Base-by-base conservation (phyloP, 2,797 vertebrate genomes). In the Macropodus opercularis region DNA sequence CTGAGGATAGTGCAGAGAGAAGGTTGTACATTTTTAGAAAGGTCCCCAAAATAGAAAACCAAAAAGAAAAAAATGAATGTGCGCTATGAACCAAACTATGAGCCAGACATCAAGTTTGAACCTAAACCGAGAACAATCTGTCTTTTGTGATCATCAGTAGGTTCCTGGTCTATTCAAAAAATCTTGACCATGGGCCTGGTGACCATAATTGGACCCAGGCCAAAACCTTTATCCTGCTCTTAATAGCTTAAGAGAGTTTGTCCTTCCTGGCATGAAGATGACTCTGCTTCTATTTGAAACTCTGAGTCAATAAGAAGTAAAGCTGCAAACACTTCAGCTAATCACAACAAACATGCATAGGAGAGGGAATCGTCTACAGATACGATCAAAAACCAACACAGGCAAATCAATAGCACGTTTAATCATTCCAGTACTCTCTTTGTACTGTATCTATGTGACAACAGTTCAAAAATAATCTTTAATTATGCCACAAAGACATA, bases 401-500 rank as follows among this genome's bases (percentile, higher is more conserved):
- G 57, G 38, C 34, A 47, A 24, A 34, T 22, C 21, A 24, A 61
- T n/a, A 17, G n/a, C n/a, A n/a, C n/a, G n/a, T n/a, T n/a, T n/a
- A n/a, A n/a, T n/a, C n/a, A n/a, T n/a, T n/a, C n/a, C n/a, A n/a
- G n/a, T n/a, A n/a, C n/a, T n/a, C n/a, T n/a, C n/a, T n/a, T n/a
- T n/a, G n/a, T 47, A 61, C 26, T 27, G 26, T 27, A 31, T 51
- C 47, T 44, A 44, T 46, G 23, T 60, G 43, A 13, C 35, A 78
- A 59, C 47, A 65, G 39, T 56, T 64, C 9, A 52, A 21, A 56
- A 63, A 68, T 44, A 51, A 65, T 68, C 18, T 32, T 24, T 67
- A 62, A 79, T 77, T 68, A 70, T 64, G 43, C 48, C 27, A n/a
- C 44, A 22, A 19, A 40, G 44, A 50, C 63, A 51, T 39, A 44